phyloP scores from a whole-genome alignment of 2,797 vertebrate species.

The Pseudomugil tenellus region DNA sequence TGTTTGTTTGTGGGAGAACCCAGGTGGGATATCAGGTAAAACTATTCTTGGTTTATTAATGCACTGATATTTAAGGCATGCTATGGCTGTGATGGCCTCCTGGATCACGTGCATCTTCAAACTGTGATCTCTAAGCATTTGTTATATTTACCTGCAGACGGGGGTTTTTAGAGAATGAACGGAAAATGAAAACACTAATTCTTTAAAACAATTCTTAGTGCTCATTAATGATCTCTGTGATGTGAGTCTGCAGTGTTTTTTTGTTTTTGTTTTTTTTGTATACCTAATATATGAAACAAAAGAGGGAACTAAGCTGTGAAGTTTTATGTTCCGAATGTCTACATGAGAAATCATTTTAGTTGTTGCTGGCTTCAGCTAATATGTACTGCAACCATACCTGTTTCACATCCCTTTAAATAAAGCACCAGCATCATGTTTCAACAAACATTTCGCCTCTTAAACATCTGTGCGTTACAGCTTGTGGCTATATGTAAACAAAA shows the following conservation, averaged over 20 bases:
- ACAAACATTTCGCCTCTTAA: constrained; percentile 45
- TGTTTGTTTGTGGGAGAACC: constrained; percentile 61
- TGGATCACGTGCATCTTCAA: constrained; percentile 70
- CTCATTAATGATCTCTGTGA: constrained; percentile 54
- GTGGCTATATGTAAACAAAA: no score
- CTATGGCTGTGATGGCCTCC: constrained; percentile 62
- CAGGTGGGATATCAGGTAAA: constrained; percentile 74
- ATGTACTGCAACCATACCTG: constrained; percentile 74
- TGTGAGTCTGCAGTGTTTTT: constrained; percentile 31
- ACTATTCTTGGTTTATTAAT: constrained; percentile 70
- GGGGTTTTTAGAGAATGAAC: constrained; percentile 42
- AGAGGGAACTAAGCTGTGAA: constrained; percentile 66
- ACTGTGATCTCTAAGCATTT: constrained; percentile 52
- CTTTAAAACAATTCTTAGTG: constrained; percentile 60
- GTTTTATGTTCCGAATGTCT: constrained; percentile 52
- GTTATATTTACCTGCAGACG: constrained; percentile 56
- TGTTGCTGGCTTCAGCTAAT: constrained; percentile 65
- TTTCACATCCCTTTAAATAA: constrained; percentile 83
- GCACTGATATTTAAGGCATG: constrained; percentile 80
- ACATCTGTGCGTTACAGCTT: no score
- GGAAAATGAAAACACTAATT: constrained; percentile 64
- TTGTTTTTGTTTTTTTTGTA: constrained; percentile 15
- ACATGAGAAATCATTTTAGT: constrained; percentile 48
- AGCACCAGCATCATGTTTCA: constrained; percentile 82
- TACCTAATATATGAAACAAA: constrained; percentile 23